Percentiles rank a stretch among this genome's conserved stretches.
These are phyloP conservation scores for Iguana delicatissima DNA, from an alignment of 2,797 vertebrate species.

Conservation along the genomic window DNA sequence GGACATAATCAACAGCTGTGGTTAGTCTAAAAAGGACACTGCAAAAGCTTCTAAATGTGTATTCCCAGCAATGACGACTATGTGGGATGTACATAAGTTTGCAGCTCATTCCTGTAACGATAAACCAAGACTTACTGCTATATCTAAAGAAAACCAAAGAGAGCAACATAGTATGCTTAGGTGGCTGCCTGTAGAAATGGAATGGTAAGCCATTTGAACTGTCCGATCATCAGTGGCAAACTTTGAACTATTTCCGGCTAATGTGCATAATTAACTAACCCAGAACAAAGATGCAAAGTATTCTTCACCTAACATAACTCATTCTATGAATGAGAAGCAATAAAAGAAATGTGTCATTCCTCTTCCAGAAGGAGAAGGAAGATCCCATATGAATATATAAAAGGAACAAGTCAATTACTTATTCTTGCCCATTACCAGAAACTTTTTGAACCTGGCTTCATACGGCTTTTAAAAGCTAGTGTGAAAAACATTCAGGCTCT, in stretches of 20 bases:
- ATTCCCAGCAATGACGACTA: too few relatives aligned
- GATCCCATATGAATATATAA: background rate
- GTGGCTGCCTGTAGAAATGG: too few relatives aligned
- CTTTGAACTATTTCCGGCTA: background rate
- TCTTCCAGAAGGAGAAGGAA: background rate
- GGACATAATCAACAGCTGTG: background rate
- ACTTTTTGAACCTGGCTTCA: slow-evolving; percentile 4
- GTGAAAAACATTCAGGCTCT: background rate
- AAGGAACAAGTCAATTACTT: background rate
- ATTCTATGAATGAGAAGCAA: slow-evolving; percentile 9
- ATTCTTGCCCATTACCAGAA: slow-evolving; percentile 13
- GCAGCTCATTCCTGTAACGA: background rate
- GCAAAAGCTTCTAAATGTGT: too few relatives aligned
- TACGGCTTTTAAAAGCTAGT: background rate
- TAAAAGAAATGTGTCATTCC: slow-evolving; percentile 30
- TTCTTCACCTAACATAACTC: slow-evolving; percentile 29
- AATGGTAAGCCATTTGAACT: background rate
- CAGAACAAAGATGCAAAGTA: background rate
- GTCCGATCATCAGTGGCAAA: background rate
- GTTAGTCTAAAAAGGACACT: too few relatives aligned
- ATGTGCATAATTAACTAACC: background rate
- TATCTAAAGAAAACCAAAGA: too few relatives aligned
- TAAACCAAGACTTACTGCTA: background rate
- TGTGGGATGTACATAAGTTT: background rate
- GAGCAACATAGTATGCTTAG: background rate